Conservation (phyloP, 2,797 vertebrate species). For the Lacerta bilineata region DNA sequence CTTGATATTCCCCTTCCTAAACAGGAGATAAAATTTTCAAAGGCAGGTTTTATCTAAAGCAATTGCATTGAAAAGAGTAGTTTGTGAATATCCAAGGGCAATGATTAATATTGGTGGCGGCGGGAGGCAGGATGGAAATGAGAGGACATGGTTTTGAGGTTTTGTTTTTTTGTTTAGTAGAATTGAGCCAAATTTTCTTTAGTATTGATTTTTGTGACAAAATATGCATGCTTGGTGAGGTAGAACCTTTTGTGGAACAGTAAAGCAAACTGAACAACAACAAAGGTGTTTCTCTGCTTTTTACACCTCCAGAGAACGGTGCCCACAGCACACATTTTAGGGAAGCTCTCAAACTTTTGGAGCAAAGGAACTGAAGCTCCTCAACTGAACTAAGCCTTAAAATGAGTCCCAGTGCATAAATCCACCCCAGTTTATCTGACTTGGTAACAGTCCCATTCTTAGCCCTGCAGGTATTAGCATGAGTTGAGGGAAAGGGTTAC, state of each 20-base stretch:
- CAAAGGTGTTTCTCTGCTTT: neutral
- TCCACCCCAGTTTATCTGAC: neutral
- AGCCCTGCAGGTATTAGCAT: neutral
- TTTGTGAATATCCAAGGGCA: constrained; percentile 2
- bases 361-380: neutral
- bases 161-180: neutral
- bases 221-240: neutral
- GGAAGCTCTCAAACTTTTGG: neutral
- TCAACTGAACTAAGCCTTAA: neutral
- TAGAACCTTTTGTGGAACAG: neutral
- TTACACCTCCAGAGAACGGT: neutral
- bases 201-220: neutral
- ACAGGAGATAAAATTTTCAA: constrained; percentile 1
- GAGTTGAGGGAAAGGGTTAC: neutral
- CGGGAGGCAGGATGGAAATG: neutral
- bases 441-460: neutral
- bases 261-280: neutral
- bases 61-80: neutral
- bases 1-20: neutral
- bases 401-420: neutral
- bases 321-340: neutral
- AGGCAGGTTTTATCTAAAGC: neutral
- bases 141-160: too few species aligned
- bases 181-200: neutral
- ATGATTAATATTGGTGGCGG: neutral